These are phyloP conservation scores for Pseudochirops cupreus DNA, from an alignment of 2,797 vertebrate species.

Conservation along the genomic window DNA sequence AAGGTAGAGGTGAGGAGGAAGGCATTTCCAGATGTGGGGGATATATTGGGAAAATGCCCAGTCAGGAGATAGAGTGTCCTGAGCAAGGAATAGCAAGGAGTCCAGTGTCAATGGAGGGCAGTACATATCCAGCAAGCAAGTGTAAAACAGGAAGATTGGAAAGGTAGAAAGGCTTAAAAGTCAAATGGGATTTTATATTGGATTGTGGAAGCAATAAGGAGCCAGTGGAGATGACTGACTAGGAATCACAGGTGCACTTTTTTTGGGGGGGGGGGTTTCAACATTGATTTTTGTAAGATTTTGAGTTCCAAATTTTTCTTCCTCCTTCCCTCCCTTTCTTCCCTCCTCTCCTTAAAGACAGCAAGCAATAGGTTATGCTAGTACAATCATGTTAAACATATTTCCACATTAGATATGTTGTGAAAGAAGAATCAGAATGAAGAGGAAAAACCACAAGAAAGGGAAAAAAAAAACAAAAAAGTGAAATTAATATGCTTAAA, in stretches of 20 bases:
- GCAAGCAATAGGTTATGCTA: not conserved
- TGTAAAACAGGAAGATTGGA: not conserved
- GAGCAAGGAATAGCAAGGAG: not conserved
- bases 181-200: not conserved
- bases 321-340: not conserved
- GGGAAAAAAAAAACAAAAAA: not conserved
- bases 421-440: not conserved
- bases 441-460: not conserved
- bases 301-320: no score
- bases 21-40: not conserved
- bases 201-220: not conserved
- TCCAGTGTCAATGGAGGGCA: not conserved
- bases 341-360: not conserved
- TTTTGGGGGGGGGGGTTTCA: not conserved
- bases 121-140: not conserved
- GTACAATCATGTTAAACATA: not conserved
- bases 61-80: not conserved
- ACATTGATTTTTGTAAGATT: not conserved
- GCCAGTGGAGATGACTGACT: not conserved
- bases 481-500: not conserved
- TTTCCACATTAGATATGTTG: not conserved
- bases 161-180: not conserved
- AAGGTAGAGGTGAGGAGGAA: not conserved
- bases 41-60: not conserved
- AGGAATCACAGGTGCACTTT: not conserved